Percentiles rank a stretch among this genome's conserved stretches.
Conservation (phyloP, 2,113 vertebrate genomes). For the Cyprinodon variegatus region DNA sequence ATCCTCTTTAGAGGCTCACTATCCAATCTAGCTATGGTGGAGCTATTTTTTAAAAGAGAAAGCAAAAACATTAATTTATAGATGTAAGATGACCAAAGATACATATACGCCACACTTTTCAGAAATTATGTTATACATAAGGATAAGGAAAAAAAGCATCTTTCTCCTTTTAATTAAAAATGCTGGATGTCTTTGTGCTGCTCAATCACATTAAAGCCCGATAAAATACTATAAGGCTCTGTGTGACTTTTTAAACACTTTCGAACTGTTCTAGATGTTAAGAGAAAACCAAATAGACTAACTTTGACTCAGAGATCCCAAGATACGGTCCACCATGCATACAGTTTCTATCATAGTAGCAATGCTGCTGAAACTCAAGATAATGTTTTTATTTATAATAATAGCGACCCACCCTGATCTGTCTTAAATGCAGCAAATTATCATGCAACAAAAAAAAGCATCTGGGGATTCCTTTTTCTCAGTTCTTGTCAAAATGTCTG, state of each 20-base stretch:
- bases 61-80: neutral
- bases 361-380: neutral
- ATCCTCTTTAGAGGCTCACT: no score
- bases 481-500: conserved; percentile 38
- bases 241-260: no score
- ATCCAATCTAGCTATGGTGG: no score
- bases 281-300: neutral
- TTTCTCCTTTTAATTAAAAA: no score
- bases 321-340: neutral
- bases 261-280: neutral
- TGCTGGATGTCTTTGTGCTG: no score
- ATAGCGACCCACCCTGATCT: neutral
- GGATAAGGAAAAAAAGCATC: no score
- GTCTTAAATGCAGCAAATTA: neutral
- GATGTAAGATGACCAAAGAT: no score
- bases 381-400: neutral
- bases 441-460: neutral
- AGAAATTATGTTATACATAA: no score
- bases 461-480: conserved; percentile 40
- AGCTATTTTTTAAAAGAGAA: neutral
- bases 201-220: no score
- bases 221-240: no score
- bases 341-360: neutral
- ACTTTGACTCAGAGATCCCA: neutral
- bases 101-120: neutral